Conservation (phyloP, 1,140 invertebrate species). For the Reticulitermes speratus region DNA sequence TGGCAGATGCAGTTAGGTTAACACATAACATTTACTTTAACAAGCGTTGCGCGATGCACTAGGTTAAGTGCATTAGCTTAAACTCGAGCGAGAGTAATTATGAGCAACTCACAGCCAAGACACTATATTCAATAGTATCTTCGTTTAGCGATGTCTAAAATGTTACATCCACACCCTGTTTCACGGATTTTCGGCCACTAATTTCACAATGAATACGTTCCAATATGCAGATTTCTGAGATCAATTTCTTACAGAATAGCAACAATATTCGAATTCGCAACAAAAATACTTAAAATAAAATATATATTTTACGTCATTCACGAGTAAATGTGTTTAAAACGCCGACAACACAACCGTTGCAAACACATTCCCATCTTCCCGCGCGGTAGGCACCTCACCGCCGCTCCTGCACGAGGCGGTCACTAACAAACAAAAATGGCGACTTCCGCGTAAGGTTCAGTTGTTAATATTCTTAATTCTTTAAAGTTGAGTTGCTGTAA, state of each 20-base stretch:
- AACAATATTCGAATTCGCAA: neutral
- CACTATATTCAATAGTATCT: neutral
- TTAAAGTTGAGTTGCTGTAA: neutral
- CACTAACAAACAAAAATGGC: constrained; percentile 32
- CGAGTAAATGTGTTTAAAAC: constrained; percentile 19
- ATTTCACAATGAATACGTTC: neutral
- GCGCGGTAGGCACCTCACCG: constrained; percentile 36
- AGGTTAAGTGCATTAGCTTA: neutral
- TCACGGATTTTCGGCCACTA: no score
- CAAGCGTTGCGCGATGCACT: neutral
- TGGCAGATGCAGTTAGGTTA: neutral
- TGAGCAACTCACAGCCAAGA: neutral
- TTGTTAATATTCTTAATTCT: neutral
- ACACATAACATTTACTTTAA: neutral
- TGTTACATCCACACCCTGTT: neutral
- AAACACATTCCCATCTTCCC: constrained; percentile 36
- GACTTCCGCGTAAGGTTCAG: constrained; percentile 31
- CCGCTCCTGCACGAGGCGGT: constrained; percentile 34
- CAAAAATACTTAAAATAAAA: constrained; percentile 11
- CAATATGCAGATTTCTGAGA: neutral
- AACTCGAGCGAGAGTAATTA: neutral
- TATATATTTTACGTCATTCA: neutral
- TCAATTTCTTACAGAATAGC: neutral
- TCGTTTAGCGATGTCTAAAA: neutral
- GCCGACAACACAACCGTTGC: constrained; percentile 26